A percentile compares a stretch with the other conserved stretches of the same genome.
These are phyloP conservation scores for Poliocrania exsul DNA, from an alignment of 2,797 vertebrate genomes.

Conservation along the genomic window DNA sequence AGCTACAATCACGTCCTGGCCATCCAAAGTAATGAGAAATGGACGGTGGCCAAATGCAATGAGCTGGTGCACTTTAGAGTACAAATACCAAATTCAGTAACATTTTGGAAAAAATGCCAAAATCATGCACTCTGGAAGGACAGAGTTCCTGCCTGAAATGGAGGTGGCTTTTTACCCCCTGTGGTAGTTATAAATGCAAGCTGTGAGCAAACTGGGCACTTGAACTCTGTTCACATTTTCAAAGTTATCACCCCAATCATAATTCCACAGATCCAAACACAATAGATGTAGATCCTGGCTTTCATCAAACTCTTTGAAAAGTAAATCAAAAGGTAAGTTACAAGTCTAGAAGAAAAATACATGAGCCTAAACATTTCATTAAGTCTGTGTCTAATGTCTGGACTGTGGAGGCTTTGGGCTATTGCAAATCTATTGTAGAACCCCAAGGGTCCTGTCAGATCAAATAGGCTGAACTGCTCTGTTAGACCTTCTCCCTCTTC, in stretches of 20 bases:
- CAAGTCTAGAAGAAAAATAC: neutral
- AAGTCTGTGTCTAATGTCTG: neutral
- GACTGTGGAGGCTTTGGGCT: neutral
- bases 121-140: neutral
- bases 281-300: neutral
- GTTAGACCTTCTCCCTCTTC: neutral
- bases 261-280: neutral
- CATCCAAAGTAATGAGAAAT: neutral
- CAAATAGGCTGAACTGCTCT: neutral
- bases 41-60: neutral
- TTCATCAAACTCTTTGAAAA: neutral
- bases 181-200: neutral
- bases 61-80: neutral
- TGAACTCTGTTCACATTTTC: neutral
- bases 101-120: neutral
- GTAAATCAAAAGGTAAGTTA: neutral
- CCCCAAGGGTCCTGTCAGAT: neutral
- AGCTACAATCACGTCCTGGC: neutral
- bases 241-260: neutral
- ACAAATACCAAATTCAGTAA: neutral
- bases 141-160: neutral
- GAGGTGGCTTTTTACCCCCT: neutral
- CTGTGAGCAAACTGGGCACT: neutral
- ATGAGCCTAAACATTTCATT: neutral
- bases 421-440: neutral